Percentiles rank a stretch among this genome's conserved stretches.
phyloP scores from a whole-genome alignment of 2,888 invertebrate species.

The Chymomyza fuscimana region DNA sequence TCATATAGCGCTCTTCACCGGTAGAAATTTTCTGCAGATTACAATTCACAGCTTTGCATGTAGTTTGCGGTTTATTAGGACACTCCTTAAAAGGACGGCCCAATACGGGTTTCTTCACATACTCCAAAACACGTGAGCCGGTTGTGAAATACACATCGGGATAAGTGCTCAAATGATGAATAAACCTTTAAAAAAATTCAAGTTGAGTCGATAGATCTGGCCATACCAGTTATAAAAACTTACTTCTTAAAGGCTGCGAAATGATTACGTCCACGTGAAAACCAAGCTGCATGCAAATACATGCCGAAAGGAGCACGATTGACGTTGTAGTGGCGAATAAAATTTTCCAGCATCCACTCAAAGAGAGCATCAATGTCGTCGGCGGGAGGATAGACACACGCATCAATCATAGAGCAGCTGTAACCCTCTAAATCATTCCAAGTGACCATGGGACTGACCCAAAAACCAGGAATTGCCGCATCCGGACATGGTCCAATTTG shows the following conservation, averaged over 20 bases:
- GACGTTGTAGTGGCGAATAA: slow-evolving; percentile 83
- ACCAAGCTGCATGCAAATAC: slow-evolving; percentile 85
- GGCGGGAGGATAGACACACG: slow-evolving; percentile 80
- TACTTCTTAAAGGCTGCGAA: slow-evolving; percentile 80
- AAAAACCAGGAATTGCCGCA: slow-evolving; percentile 81
- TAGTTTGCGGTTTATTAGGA: slow-evolving; percentile 54
- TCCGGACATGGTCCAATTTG: slow-evolving; percentile 81
- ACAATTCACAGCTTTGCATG: slow-evolving; percentile 71
- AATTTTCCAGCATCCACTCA: slow-evolving; percentile 83
- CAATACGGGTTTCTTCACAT: slow-evolving; percentile 70
- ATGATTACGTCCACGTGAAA: slow-evolving; percentile 80
- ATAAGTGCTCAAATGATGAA: slow-evolving; percentile 81
- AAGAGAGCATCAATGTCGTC: slow-evolving; percentile 81
- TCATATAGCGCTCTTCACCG: slow-evolving; percentile 80
- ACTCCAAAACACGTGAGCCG: slow-evolving; percentile 72
- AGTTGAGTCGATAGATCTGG: too few relatives aligned
- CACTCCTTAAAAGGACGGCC: slow-evolving; percentile 75
- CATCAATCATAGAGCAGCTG: slow-evolving; percentile 82
- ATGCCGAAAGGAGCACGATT: slow-evolving; percentile 86
- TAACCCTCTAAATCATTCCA: slow-evolving; percentile 80
- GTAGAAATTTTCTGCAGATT: slow-evolving; percentile 67
- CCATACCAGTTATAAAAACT: slow-evolving; percentile 32
- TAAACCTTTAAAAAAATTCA: slow-evolving; percentile 79
- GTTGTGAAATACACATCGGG: slow-evolving; percentile 83
- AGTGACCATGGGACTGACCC: slow-evolving; percentile 83